Conservation (phyloP, 1,140 invertebrate genomes). For the Streblospio benedicti region DNA sequence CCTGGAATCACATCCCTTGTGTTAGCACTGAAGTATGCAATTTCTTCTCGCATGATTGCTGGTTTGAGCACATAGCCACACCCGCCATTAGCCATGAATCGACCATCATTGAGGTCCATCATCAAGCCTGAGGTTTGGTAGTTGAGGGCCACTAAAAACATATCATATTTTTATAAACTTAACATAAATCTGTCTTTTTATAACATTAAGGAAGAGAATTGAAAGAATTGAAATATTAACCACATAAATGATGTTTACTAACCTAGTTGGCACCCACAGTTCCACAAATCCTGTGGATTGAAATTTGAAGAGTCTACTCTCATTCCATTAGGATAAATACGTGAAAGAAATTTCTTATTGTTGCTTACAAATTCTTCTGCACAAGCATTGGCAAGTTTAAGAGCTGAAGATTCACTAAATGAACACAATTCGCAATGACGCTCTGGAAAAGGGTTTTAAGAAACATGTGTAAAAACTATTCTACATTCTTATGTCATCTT, state of each 20-base stretch:
- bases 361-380: conserved; percentile 53
- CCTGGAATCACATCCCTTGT: conserved; percentile 50
- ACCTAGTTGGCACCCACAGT: conserved; percentile 55
- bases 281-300: conserved; percentile 56
- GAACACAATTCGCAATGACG: conserved; percentile 47
- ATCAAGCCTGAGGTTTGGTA: conserved; percentile 54
- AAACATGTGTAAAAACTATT: neutral
- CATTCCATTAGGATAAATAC: conserved; percentile 52
- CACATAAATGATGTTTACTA: too few relatives aligned
- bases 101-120: conserved; percentile 54
- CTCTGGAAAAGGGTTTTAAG: conserved; percentile 24
- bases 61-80: conserved; percentile 64
- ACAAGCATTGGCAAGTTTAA: conserved; percentile 45
- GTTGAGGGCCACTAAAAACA: conserved; percentile 51
- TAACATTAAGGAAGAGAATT: too few relatives aligned
- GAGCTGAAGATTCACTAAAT: conserved; percentile 47
- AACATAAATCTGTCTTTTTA: too few relatives aligned
- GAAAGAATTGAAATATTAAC: too few relatives aligned
- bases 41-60: conserved; percentile 48
- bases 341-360: conserved; percentile 50
- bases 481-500: too few relatives aligned
- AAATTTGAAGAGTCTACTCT: conserved; percentile 54
- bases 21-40: conserved; percentile 49
- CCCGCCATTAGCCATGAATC: conserved; percentile 56
- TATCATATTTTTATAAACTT: neutral